Base-by-base conservation (phyloP, 2,888 invertebrate species). In the Cerceris ruficornis region DNA sequence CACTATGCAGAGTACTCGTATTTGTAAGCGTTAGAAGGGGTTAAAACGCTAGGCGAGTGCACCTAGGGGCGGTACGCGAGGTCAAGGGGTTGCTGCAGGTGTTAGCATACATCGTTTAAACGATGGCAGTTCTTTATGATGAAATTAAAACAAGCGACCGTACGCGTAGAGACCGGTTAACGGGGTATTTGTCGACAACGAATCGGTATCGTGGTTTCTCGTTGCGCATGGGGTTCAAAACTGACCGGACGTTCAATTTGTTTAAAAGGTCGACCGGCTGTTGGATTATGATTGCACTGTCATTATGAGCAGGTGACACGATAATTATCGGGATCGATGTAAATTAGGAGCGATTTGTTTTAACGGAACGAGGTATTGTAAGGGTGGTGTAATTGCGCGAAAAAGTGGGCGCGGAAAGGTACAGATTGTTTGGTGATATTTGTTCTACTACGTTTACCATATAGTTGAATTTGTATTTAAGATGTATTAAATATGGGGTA, bases 81-180 rank as follows among this genome's bases (percentile, higher is more conserved):
- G 46, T 5, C 55, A 49, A 67, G 69, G 68, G 73, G 61, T 54
- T 49, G 61, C 65, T 77, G 83, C 84, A 87, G 84, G 86, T 84
- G 83, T 85, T 85, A 77, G 84, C 83, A 74, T 88, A 88, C 69
- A 88, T 89, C 89, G 88, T 88, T 89, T 88, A 88, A 85, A 77
- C 76, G 77, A 70, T 28, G 68, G 69, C 62, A 65, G 59, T 86
- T 86, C 82, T 89, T 88, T 88, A 88, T 82, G 81, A 72, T 64
- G 81, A 85, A 86, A 88, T 89, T 89, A 88, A 88, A 88, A 86
- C 82, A 81, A 85, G 85, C 85, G 83, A 82, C 62, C 62, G 43
- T 59, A 42, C 71, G 67, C 76, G 69, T 67, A 65, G 65, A 80
- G 73, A 75, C 61, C 73, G 74, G 79, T 79, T 85, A 83, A 70